phyloP scores from a whole-genome alignment of 2,888 invertebrate species.

The Melieria omissa region DNA sequence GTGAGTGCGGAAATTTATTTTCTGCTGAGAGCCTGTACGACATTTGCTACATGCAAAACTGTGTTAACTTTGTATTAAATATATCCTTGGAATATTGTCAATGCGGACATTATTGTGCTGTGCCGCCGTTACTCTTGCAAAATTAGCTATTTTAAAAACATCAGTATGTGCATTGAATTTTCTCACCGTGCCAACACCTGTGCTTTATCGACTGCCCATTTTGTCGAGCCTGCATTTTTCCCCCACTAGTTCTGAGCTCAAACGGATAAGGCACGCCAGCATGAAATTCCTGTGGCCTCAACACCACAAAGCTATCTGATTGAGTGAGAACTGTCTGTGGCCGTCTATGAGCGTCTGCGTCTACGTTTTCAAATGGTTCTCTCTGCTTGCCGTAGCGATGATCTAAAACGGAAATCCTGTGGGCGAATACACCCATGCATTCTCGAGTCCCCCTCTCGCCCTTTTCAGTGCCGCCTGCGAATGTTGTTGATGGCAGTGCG shows the following conservation, averaged over 20 bases:
- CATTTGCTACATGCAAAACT: too few species aligned
- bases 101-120: too few species aligned
- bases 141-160: too few species aligned
- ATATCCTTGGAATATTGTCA: too few species aligned
- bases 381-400: slow-evolving; percentile 46
- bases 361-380: slow-evolving; percentile 10
- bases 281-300: slow-evolving; percentile 53
- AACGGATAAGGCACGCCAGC: slow-evolving; percentile 8
- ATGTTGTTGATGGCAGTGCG: slow-evolving; percentile 19
- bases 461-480: slow-evolving; percentile 13
- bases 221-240: too few species aligned
- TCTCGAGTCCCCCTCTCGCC: slow-evolving; percentile 14
- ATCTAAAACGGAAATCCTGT: slow-evolving; percentile 64
- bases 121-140: too few species aligned
- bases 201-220: too few species aligned
- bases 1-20: background rate
- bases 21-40: background rate
- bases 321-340: slow-evolving; percentile 65
- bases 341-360: background rate
- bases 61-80: too few species aligned
- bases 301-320: slow-evolving; percentile 63
- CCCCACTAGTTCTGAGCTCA: too few species aligned
- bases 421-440: slow-evolving; percentile 55
- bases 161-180: too few species aligned
- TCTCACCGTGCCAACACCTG: too few species aligned